Evolutionary conservation across 2,888 invertebrate species (phyloP).

Genomic region (Eupithecia abbreviata): DNA sequence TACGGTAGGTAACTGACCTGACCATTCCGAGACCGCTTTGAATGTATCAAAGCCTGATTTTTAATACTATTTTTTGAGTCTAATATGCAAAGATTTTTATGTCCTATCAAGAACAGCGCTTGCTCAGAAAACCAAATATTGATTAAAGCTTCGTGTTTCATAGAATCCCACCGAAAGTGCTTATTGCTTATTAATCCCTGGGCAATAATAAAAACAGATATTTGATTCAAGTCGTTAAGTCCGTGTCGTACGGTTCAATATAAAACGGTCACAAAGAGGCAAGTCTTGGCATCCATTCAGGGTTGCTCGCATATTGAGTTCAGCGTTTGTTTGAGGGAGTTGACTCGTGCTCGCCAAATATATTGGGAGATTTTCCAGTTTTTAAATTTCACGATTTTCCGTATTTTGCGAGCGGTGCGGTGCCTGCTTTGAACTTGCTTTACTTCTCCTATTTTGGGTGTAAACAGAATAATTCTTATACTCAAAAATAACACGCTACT

Average conservation of each 20-base stretch:
- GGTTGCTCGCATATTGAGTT: slow-evolving; percentile 74
- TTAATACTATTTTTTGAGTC: neutral
- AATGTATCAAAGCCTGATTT: neutral
- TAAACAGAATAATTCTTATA: neutral
- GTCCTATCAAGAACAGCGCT: neutral
- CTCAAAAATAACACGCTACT: no score
- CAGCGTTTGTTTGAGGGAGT: slow-evolving; percentile 69
- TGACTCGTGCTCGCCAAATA: slow-evolving; percentile 66
- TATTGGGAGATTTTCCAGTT: slow-evolving; percentile 67
- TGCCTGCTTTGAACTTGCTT: neutral
- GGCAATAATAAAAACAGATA: slow-evolving; percentile 5
- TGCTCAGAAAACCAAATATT: neutral
- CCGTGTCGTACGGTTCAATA: slow-evolving; percentile 37
- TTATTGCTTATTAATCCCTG: slow-evolving; percentile 9
- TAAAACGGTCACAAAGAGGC: slow-evolving; percentile 46
- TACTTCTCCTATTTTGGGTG: neutral
- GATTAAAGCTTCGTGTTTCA: slow-evolving; percentile 7
- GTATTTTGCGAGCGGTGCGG: slow-evolving; percentile 1
- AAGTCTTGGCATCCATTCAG: slow-evolving; percentile 70
- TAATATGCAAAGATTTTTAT: neutral
- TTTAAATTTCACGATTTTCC: slow-evolving; percentile 49
- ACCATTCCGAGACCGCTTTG: neutral
- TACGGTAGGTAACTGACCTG: neutral
- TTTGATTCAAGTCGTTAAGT: slow-evolving; percentile 15
- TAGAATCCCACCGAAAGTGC: slow-evolving; percentile 1